phyloP scores from a whole-genome alignment of 1,140 invertebrate species.

The Trichomalopsis sarcophagae region DNA sequence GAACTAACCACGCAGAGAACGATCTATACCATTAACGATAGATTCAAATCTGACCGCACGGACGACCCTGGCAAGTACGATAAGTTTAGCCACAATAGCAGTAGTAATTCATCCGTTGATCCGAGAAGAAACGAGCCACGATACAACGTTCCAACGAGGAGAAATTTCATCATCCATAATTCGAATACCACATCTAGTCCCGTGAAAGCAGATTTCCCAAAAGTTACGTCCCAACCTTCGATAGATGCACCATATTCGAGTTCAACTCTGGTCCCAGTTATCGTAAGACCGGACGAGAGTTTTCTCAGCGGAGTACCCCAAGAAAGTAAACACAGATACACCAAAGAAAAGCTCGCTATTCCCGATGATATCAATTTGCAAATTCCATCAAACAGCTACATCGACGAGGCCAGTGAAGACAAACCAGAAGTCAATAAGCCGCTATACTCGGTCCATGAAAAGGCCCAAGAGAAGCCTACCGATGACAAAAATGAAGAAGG shows the following conservation, averaged over 20 bases:
- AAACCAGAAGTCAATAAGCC: conserved; percentile 38
- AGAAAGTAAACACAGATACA: conserved; percentile 26
- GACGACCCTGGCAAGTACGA: conserved; percentile 50
- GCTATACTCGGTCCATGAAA: conserved; percentile 56
- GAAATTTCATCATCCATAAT: not conserved
- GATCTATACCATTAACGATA: conserved; percentile 59
- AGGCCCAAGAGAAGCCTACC: conserved; percentile 37
- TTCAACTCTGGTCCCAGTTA: conserved; percentile 45
- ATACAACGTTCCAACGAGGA: conserved; percentile 56
- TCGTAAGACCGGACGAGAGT: conserved; percentile 37
- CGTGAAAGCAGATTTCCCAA: not conserved
- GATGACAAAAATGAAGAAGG: conserved; percentile 41
- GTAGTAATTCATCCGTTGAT: conserved; percentile 41
- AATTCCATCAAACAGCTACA: not conserved
- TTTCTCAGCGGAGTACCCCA: conserved; percentile 13
- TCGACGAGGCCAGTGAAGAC: not conserved
- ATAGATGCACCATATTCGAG: conserved; percentile 8
- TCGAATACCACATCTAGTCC: not conserved
- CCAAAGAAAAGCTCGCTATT: not conserved
- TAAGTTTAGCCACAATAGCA: conserved; percentile 54
- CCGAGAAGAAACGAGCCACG: conserved; percentile 61
- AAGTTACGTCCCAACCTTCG: not conserved
- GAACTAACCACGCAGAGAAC: conserved; percentile 47
- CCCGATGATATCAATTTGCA: not conserved
- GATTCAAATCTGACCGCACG: conserved; percentile 52